Evolutionary conservation across 2,888 invertebrate genomes (phyloP).

Genomic region (Neria commutata): DNA sequence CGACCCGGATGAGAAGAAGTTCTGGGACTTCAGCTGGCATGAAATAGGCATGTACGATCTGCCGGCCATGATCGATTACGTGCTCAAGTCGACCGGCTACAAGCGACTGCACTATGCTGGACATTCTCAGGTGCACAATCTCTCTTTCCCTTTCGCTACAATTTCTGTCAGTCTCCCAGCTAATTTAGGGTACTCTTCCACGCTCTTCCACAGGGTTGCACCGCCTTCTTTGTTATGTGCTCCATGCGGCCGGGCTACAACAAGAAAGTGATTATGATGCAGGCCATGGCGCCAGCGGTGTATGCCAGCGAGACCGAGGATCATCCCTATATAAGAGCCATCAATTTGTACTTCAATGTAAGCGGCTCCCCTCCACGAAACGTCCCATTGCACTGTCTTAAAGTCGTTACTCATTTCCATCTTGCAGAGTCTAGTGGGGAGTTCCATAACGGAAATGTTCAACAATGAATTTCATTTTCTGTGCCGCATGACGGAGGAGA

Average conservation of each 20-base stretch:
- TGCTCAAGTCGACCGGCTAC: constrained; percentile 62
- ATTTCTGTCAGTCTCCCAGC: no score
- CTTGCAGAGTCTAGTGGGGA: constrained; percentile 54
- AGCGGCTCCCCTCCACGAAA: constrained; percentile 23
- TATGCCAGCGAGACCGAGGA: constrained; percentile 62
- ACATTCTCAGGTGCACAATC: constrained; percentile 66
- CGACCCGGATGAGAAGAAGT: constrained; percentile 61
- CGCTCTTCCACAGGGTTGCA: constrained; percentile 77
- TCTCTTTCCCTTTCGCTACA: no score
- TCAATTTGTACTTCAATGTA: constrained; percentile 57
- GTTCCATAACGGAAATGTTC: constrained; percentile 56
- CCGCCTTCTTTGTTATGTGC: constrained; percentile 72
- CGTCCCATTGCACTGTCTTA: background rate
- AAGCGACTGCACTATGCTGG: constrained; percentile 68
- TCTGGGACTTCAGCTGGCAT: constrained; percentile 81
- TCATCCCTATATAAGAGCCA: constrained; percentile 56
- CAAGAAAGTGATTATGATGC: constrained; percentile 70
- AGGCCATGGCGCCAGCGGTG: constrained; percentile 74
- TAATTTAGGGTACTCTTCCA: background rate
- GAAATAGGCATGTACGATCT: constrained; percentile 84
- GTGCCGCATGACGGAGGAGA: constrained; percentile 57
- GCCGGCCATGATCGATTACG: constrained; percentile 81
- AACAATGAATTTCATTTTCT: constrained; percentile 56
- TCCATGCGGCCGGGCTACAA: constrained; percentile 71
- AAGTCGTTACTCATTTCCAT: no score